phyloP scores from a whole-genome alignment of 2,888 invertebrate genomes.

The Melipona beecheii region DNA sequence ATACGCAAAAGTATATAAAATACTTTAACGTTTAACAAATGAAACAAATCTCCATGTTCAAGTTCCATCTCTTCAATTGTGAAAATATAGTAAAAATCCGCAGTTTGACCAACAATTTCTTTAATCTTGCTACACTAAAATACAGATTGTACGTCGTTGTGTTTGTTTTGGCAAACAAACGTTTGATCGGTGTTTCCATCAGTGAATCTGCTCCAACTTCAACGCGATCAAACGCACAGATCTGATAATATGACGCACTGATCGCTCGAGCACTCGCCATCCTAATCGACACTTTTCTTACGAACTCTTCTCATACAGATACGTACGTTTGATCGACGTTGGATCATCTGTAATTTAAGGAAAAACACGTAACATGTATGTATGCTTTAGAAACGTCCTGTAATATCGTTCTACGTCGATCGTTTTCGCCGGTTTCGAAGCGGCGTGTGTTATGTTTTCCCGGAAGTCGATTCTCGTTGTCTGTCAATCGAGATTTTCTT shows the following conservation, averaged over 20 bases:
- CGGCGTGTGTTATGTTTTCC: constrained; percentile 16
- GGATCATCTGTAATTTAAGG: constrained; percentile 41
- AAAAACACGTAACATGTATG: constrained; percentile 35
- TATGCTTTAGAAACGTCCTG: constrained; percentile 55
- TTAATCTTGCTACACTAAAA: too few relatives aligned
- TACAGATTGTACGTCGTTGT: neutral
- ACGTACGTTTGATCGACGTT: constrained; percentile 7
- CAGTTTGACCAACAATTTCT: neutral
- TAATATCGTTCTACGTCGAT: constrained; percentile 35
- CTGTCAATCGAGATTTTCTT: neutral
- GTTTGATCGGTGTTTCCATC: neutral
- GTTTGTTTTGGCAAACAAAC: neutral
- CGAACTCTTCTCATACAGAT: neutral
- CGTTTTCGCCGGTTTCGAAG: constrained; percentile 31
- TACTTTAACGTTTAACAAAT: too few relatives aligned
- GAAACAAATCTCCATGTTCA: too few relatives aligned
- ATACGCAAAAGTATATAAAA: too few relatives aligned
- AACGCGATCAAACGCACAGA: constrained; percentile 13
- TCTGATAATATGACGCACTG: neutral
- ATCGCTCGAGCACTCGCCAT: constrained; percentile 7
- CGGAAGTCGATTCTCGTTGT: constrained; percentile 1
- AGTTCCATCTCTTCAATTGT: too few relatives aligned
- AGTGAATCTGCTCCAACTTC: constrained; percentile 17
- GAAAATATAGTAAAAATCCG: too few relatives aligned
- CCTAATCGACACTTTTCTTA: constrained; percentile 34